Percentiles rank a stretch among this genome's conserved stretches.
These are phyloP conservation scores for Willowsia nigromaculata DNA, from an alignment of 2,888 invertebrate species.

Conservation along the genomic window DNA sequence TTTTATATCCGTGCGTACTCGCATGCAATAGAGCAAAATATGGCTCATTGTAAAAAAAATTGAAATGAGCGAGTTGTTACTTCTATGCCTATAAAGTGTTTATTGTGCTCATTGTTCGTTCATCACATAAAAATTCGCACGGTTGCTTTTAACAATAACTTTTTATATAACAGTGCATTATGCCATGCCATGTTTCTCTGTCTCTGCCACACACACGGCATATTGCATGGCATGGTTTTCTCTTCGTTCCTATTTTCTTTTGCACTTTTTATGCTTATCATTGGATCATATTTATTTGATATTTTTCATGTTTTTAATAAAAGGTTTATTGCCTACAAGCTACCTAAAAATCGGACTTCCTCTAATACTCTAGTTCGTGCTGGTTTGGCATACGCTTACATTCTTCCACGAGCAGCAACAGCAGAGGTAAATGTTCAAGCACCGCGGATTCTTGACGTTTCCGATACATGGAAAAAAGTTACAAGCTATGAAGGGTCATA, in stretches of 20 bases:
- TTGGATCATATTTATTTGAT: not conserved
- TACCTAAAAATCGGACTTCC: slow-evolving; percentile 85
- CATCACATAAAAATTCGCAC: slow-evolving; percentile 19
- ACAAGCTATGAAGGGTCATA: slow-evolving; percentile 38
- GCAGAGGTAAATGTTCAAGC: not conserved
- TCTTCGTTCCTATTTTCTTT: not conserved
- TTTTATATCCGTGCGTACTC: too few relatives aligned
- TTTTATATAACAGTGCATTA: not conserved
- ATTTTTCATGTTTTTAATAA: not conserved
- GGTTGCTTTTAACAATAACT: slow-evolving; percentile 19
- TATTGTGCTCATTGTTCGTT: not conserved
- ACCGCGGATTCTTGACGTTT: not conserved
- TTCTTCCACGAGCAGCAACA: slow-evolving; percentile 79
- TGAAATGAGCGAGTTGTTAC: too few relatives aligned
- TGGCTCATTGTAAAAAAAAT: not conserved
- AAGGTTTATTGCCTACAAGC: slow-evolving; percentile 92
- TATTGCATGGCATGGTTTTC: not conserved
- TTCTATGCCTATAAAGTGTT: too few relatives aligned
- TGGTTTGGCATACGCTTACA: slow-evolving; percentile 87
- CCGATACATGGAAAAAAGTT: not conserved
- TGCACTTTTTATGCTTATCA: not conserved
- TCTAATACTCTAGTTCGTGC: slow-evolving; percentile 82
- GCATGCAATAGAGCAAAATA: too few relatives aligned
- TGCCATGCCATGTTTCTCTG: not conserved
- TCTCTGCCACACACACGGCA: not conserved